Evolutionary conservation across 2,797 vertebrate genomes (phyloP), one percentile per base, ranked within the genome.

Genomic region (Streptopelia turtur): DNA sequence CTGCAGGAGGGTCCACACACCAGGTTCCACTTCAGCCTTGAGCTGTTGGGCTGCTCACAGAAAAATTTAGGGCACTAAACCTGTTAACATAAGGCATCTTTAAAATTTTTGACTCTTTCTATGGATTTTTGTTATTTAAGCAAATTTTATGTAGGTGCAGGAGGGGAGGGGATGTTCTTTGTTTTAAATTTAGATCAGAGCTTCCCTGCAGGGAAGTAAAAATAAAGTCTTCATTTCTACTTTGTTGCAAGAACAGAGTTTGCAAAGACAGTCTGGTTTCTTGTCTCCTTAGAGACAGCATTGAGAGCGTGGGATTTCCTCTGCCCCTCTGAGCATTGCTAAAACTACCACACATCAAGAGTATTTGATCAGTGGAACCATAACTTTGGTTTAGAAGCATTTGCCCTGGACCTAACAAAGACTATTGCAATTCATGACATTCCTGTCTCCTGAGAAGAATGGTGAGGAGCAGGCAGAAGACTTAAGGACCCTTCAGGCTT

Each of bases 61-160:
- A 12, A 69, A 81, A 91, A 53, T 39, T 45, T 39, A 31, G 13
- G 8, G 16, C 9, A 13, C 83, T 66, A 4, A 3, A 25, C 10
- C 50, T 35, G 1, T 56, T 61, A 57, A 61, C 0, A 0, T 66
- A 60, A 49, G 45, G 5, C 41, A 21, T 31, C 52, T 60, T 70
- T 72, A 66, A 50, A 53, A 66, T 63, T 15, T 37, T 21, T 41
- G 25, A 22, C 8, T 49, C 59, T 56, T 90, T 66, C 87, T 83
- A 78, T 89, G 89, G 82, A 86, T 80, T 93, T 96, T 92, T 89
- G 77, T 93, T 79, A 91, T 83, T 93, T 81, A 95, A 89, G 93
- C 53, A 89, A 86, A 83, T 93, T 92, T 95, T 59, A 41, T 17
- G 70, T 85, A 93, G 63, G 63, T 94, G 84, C 30, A 16, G 90